A percentile compares a stretch with the other conserved stretches of the same genome.
phyloP scores from a whole-genome alignment of 2,888 invertebrate genomes.

The Carabus problematicus region DNA sequence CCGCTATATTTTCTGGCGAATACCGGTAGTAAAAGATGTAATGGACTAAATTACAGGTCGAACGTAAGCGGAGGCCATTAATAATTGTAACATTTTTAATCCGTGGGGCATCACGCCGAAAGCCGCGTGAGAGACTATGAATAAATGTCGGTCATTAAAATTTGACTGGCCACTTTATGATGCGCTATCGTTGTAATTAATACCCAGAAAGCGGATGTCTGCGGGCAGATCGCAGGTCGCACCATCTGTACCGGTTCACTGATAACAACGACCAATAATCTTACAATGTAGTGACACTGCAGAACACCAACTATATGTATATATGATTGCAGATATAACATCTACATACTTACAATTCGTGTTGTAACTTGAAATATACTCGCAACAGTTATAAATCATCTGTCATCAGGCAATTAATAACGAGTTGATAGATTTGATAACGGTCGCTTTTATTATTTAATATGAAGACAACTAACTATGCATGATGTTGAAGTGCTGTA shows the following conservation, averaged over 20 bases:
- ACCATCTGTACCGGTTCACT: not conserved
- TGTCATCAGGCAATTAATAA: too few relatives aligned
- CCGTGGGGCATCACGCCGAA: conserved; percentile 12
- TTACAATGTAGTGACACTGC: too few relatives aligned
- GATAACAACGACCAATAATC: not conserved
- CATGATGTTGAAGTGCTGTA: too few relatives aligned
- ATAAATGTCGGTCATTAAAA: conserved; percentile 34
- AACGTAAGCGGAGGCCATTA: conserved; percentile 18
- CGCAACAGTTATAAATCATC: too few relatives aligned
- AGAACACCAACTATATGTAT: too few relatives aligned
- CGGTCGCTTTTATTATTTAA: too few relatives aligned
- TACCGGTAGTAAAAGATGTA: conserved; percentile 35
- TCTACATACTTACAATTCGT: too few relatives aligned
- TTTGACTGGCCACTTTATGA: conserved; percentile 38
- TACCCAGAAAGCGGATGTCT: conserved; percentile 24
- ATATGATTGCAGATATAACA: too few relatives aligned
- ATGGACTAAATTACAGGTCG: conserved; percentile 32
- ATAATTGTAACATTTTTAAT: conserved; percentile 34
- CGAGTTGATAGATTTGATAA: too few relatives aligned
- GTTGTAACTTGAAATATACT: too few relatives aligned
- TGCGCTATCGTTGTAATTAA: conserved; percentile 30
- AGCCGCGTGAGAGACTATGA: conserved; percentile 30
- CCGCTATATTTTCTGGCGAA: conserved; percentile 2
- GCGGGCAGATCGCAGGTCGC: conserved; percentile 22
- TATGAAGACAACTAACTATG: too few relatives aligned